A percentile compares a stretch with the other conserved stretches of the same genome.
These are phyloP conservation scores for Cinclus cinclus DNA, from an alignment of 2,113 vertebrate species.

Conservation along the genomic window DNA sequence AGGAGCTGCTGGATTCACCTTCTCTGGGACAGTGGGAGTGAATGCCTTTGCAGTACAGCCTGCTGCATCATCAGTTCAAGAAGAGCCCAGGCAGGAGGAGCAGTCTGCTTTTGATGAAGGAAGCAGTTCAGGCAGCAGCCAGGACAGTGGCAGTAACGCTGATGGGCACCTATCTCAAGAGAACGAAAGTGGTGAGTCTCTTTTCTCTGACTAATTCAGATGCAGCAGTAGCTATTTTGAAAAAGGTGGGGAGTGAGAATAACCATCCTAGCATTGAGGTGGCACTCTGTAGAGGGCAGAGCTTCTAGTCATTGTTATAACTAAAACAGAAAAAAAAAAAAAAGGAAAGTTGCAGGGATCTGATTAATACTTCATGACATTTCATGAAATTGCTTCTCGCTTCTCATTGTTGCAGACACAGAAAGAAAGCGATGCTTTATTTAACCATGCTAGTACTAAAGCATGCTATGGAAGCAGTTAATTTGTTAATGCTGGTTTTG, in stretches of 20 bases:
- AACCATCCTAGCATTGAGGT: background rate
- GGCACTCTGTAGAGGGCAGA: background rate
- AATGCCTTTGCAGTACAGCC: slow-evolving; percentile 71
- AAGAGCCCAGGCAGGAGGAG: slow-evolving; percentile 67
- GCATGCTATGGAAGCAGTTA: background rate
- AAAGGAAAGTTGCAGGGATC: background rate
- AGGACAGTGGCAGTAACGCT: slow-evolving; percentile 63
- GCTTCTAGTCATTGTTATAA: background rate
- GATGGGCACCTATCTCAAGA: slow-evolving; percentile 72
- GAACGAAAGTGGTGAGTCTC: slow-evolving; percentile 82
- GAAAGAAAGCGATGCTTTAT: background rate
- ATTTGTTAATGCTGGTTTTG: background rate
- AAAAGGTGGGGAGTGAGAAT: background rate
- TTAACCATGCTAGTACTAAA: background rate
- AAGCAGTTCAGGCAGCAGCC: slow-evolving; percentile 71
- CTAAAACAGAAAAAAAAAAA: background rate
- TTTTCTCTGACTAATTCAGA: background rate
- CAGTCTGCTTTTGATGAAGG: slow-evolving; percentile 47
- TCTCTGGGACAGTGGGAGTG: slow-evolving; percentile 51
- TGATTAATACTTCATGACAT: background rate
- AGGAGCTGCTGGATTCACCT: slow-evolving; percentile 68
- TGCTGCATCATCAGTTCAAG: slow-evolving; percentile 54
- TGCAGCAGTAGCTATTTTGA: background rate
- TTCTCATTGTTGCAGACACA: background rate
- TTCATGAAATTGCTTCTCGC: background rate